phyloP scores from a whole-genome alignment of 1,140 invertebrate genomes.

The Hydropsyche tenuis region DNA sequence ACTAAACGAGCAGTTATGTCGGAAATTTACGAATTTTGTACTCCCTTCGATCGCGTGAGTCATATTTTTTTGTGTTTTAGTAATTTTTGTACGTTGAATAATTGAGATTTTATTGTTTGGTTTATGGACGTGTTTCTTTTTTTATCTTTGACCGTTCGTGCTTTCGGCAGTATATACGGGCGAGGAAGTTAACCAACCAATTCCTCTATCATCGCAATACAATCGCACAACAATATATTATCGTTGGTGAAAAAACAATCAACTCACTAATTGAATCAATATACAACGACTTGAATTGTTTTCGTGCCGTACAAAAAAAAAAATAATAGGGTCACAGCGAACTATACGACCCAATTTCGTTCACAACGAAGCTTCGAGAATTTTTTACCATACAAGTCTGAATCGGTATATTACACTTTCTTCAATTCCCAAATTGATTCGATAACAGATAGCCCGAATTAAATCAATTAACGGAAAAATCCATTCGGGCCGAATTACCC shows the following conservation, averaged over 20 bases:
- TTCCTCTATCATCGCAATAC: conserved; percentile 26
- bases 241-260: conserved; percentile 18
- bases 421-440: no score
- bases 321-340: neutral
- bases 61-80: conserved; percentile 35
- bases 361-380: no score
- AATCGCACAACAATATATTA: conserved; percentile 15
- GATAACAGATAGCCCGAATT: no score
- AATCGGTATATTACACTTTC: no score
- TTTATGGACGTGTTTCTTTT: conserved; percentile 39
- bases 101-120: conserved; percentile 49
- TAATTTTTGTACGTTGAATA: conserved; percentile 40
- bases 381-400: no score
- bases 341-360: no score
- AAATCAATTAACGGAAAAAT: no score
- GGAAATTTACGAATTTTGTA: neutral
- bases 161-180: conserved; percentile 30
- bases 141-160: conserved; percentile 34
- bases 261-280: conserved; percentile 24
- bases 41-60: conserved; percentile 30
- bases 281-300: conserved; percentile 1
- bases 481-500: no score
- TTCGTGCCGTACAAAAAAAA: neutral
- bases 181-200: conserved; percentile 29
- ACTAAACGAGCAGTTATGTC: neutral